Base-by-base conservation (phyloP, 2,888 invertebrate genomes). In the Phania funesta region DNA sequence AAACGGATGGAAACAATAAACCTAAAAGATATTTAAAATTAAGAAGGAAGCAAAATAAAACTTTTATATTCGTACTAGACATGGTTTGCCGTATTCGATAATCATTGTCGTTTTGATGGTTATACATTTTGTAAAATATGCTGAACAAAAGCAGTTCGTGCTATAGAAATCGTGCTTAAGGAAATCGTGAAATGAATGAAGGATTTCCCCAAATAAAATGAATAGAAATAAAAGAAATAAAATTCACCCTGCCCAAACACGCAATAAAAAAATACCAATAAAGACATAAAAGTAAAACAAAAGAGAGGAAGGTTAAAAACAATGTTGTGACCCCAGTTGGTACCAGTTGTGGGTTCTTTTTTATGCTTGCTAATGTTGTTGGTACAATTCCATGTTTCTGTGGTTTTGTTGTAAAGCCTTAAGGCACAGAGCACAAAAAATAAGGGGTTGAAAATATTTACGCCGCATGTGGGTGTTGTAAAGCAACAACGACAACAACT, bases 281-380 rank as follows among this genome's bases (percentile, higher is more conserved):
- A 58, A 58, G 56, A 38, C 11, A 58, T 58, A 26, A 35, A 54
- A 56, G 35, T 16, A 76, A 58, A 67, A 71, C 50, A 58, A 50
- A 50, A 18, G 65, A 62, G 3, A 46, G 44, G 60, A 62, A 80
- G 74, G 80, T 73, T 79, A 67, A 52, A 56, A 73, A 68, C 24
- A 73, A 77, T 67, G 46, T 67, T 77, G 67, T 81, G 81, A 81
- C 81, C 71, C 76, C 81, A 67, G 73, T 74, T 74, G 70, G 74
- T 78, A 78, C 82, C 82, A 62, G 77, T 74, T 82, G 81, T 70
- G 78, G 70, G 71, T 58, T 52, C 44, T 29, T 64, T 68, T 54
- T 24, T 48, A 8, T 32, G 22, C 44, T 13, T 62, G 38, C 24
- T 56, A 60, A 65, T 9, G 32, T 58, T 48, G 70, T 52, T 58